These are phyloP conservation scores for Tamias sibiricus DNA, from an alignment of 2,113 vertebrate genomes.

Conservation along the genomic window DNA sequence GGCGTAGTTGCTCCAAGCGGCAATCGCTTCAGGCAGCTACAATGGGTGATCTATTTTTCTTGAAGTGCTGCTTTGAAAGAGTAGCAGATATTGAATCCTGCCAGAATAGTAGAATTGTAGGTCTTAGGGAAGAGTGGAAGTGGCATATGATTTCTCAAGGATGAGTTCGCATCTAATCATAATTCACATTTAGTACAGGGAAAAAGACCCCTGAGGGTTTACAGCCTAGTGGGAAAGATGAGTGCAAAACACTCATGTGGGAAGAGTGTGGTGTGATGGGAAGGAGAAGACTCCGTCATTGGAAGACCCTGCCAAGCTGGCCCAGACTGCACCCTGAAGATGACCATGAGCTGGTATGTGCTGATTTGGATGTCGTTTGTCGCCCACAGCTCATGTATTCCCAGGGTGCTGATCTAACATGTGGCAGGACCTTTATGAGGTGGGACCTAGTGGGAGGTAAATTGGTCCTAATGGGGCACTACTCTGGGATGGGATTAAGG, in stretches of 20 bases:
- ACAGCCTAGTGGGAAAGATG: neutral
- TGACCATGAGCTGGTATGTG: neutral
- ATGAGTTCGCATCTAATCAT: neutral
- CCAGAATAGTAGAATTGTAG: neutral
- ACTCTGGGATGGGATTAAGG: neutral
- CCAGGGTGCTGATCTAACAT: neutral
- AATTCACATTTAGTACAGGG: neutral
- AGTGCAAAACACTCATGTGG: accelerated
- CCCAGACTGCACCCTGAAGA: neutral
- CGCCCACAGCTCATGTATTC: neutral
- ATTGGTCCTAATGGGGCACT: neutral
- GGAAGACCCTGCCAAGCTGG: neutral
- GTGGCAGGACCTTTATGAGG: neutral
- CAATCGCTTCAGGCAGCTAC: too few species aligned
- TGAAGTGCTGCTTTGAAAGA: neutral
- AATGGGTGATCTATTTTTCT: neutral
- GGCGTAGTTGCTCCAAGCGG: too few species aligned
- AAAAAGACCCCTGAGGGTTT: neutral
- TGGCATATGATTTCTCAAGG: neutral
- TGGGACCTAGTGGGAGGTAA: neutral
- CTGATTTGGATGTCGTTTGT: neutral
- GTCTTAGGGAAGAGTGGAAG: neutral
- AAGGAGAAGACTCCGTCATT: neutral
- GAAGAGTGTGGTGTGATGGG: neutral
- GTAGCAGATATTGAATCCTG: neutral